Evolutionary conservation across 2,113 vertebrate species (phyloP).

Genomic region (Paracyprichromis sp.): DNA sequence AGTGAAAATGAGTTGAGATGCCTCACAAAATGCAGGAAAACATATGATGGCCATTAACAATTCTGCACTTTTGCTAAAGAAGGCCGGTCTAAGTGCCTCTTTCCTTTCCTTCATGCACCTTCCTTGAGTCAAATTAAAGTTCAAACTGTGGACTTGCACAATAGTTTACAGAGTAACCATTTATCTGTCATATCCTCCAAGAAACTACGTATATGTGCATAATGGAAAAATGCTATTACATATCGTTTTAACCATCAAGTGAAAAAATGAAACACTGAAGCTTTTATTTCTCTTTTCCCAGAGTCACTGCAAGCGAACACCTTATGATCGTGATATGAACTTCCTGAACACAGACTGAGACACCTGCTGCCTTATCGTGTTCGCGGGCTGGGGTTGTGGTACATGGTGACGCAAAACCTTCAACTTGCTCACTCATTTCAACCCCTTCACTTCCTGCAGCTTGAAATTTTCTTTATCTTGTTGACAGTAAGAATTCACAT

Average conservation of each 20-base stretch:
- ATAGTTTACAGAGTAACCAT: constrained; percentile 5
- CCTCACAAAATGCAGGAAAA: constrained; percentile 56
- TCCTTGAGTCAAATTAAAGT: constrained; percentile 9
- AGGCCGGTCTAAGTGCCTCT: constrained; percentile 18
- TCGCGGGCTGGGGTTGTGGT: background rate
- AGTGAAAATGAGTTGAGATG: constrained; percentile 55
- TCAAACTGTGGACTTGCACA: constrained; percentile 30
- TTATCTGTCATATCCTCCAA: background rate
- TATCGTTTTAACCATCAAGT: background rate
- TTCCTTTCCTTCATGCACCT: background rate
- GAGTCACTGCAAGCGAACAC: background rate
- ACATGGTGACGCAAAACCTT: background rate
- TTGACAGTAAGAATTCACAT: background rate
- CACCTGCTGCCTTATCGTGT: constrained; percentile 3
- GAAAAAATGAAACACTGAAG: background rate
- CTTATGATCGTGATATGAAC: background rate
- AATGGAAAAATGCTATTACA: background rate
- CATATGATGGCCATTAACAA: constrained; percentile 40
- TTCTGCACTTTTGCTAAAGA: constrained; percentile 18
- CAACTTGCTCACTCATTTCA: background rate
- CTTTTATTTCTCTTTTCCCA: background rate
- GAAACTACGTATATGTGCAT: background rate
- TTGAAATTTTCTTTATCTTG: background rate
- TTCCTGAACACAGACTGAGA: background rate
- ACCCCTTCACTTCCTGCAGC: background rate